These are phyloP conservation scores for Tragelaphus scriptus DNA, from an alignment of 2,113 vertebrate species.

Conservation along the genomic window DNA sequence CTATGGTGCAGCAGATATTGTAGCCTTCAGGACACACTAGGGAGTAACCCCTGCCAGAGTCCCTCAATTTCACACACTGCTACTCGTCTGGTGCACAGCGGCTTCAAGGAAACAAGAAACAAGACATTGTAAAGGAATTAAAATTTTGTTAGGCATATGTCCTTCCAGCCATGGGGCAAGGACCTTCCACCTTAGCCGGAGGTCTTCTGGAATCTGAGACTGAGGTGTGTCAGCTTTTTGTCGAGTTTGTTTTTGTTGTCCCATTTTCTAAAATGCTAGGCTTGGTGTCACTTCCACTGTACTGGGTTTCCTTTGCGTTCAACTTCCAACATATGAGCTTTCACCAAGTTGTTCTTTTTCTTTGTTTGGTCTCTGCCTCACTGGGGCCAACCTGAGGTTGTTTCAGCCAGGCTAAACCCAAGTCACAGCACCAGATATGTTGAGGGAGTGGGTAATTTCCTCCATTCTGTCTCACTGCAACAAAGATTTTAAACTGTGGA, in stretches of 20 bases:
- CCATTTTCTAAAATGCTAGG: background rate
- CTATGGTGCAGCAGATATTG: background rate
- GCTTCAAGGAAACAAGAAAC: background rate
- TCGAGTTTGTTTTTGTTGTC: background rate
- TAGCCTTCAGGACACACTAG: background rate
- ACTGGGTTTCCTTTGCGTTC: background rate
- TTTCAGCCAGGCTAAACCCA: background rate
- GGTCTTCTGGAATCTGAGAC: background rate
- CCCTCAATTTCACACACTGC: background rate
- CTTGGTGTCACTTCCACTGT: background rate
- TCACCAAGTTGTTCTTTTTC: background rate
- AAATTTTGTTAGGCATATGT: background rate
- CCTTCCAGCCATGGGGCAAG: background rate
- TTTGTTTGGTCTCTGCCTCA: background rate
- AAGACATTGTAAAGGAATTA: background rate
- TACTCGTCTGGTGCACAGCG: accelerated
- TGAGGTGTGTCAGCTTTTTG: background rate
- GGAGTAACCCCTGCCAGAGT: background rate
- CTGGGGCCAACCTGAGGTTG: background rate
- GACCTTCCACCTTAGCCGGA: accelerated
- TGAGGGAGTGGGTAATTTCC: background rate
- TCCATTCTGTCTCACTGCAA: background rate
- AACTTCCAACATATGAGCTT: background rate
- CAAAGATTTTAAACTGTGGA: background rate
- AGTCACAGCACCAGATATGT: background rate